Percentiles rank a stretch among this genome's conserved stretches.
phyloP scores from a whole-genome alignment of 2,888 invertebrate species.

The Calephelis perditalis region DNA sequence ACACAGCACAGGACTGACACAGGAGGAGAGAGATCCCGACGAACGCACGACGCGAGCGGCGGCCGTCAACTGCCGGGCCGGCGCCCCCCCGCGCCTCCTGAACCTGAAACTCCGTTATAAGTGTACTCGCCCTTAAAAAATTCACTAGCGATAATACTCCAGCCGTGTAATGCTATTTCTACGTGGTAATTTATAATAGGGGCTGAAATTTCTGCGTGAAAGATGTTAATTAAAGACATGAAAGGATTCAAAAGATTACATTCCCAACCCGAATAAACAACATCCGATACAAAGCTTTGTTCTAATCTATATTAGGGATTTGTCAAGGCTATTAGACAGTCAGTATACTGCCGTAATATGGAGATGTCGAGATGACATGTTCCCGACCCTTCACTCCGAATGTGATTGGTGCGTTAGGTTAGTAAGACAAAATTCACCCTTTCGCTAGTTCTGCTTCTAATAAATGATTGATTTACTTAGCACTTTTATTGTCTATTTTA shows the following conservation, averaged over 20 bases:
- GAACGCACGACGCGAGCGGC: conserved; percentile 8
- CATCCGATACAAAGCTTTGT: too few species aligned
- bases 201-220: conserved; percentile 6
- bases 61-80: conserved; percentile 7
- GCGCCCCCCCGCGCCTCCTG: not conserved
- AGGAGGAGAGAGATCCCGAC: not conserved
- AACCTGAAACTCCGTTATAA: conserved; percentile 8
- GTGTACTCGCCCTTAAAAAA: conserved; percentile 7
- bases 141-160: conserved; percentile 2
- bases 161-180: not conserved
- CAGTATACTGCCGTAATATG: too few species aligned
- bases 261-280: too few species aligned
- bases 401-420: too few species aligned
- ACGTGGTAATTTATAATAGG: not conserved
- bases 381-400: too few species aligned
- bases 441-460: too few species aligned
- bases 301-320: too few species aligned
- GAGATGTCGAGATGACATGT: too few species aligned
- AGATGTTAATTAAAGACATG: not conserved
- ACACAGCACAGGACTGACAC: conserved; percentile 4
- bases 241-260: not conserved
- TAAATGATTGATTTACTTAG: too few species aligned
- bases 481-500: too few species aligned
- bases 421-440: too few species aligned
- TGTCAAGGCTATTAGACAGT: too few species aligned